Conservation (phyloP, 2,113 vertebrate genomes). For the Malurus cyaneus region DNA sequence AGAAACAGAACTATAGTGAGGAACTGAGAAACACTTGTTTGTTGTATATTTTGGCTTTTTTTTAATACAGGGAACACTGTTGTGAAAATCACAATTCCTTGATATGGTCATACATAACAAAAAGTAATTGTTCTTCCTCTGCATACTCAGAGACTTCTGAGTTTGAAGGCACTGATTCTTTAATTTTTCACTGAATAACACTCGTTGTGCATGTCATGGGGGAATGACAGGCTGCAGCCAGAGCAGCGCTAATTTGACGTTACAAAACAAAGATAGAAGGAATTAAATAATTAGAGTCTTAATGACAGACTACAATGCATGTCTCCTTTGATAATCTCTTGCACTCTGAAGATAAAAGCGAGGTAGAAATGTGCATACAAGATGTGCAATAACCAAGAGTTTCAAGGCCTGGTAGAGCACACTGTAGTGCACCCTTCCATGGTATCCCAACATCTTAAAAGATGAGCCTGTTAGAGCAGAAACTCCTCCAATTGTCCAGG, state of each 20-base stretch:
- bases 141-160: background rate
- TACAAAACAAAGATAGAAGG: background rate
- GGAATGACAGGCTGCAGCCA: background rate
- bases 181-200: background rate
- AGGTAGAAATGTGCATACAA: background rate
- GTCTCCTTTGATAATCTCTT: background rate
- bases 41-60: background rate
- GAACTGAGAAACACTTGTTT: background rate
- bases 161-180: fast-evolving
- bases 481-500: background rate
- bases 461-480: background rate
- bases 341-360: background rate
- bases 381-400: background rate
- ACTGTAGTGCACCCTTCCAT: background rate
- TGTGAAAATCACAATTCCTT: background rate
- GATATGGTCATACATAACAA: fast-evolving
- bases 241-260: background rate
- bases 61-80: background rate
- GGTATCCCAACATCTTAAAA: background rate
- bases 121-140: background rate
- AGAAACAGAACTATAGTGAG: background rate
- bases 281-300: background rate
- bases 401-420: background rate
- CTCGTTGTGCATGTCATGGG: background rate
- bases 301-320: background rate